Evolutionary conservation across 2,797 vertebrate genomes (phyloP), one percentile per base, ranked within the genome.

Genomic region (Malurus splendens): DNA sequence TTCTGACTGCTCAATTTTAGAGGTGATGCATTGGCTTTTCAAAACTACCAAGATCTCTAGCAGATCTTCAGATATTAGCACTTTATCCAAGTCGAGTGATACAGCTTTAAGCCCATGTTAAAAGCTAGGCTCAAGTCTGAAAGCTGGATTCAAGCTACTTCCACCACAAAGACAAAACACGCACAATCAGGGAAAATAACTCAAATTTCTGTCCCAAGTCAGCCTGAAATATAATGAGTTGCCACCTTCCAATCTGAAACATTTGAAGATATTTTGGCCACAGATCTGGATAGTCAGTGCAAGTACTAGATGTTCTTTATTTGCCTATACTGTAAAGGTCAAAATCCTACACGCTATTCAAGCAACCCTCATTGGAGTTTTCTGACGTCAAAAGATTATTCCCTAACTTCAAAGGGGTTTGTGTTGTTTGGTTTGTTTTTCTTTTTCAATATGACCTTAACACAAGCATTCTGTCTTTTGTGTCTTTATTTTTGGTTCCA

Each of bases 341-440:
- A 92, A 86, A 91, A 81, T 27, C 64, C 65, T 71, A 73, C 67
- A 55, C 1, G 0, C 7, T 65, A 24, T 87, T 70, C 66, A 75
- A 36, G 24, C 56, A 75, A 55, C n/a, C 25, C 51, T 86, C 80
- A 67, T 3, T 83, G 72, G 80, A 80, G 51, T 83, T 57, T 90
- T 86, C 66, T 91, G 75, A 92, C 16, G 7, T 89, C 80, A 83
- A 55, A 71, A 64, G 64, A 86, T 73, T 57, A 83, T 68, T 94
- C 59, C 18, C 41, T 70, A 42, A 87, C 56, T 89, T 87, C 85
- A 90, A 52, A 77, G 14, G 10, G 57, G 7, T 70, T 74, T 88
- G 45, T 72, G 33, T 61, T 44, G 23, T 51, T 77, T 20, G 15
- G 14, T 70, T 66, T 62, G 30, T 66, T 90, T 92, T 73, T 51